These are phyloP conservation scores for Xestia ashworthii DNA, from an alignment of 2,888 invertebrate genomes.

Conservation along the genomic window DNA sequence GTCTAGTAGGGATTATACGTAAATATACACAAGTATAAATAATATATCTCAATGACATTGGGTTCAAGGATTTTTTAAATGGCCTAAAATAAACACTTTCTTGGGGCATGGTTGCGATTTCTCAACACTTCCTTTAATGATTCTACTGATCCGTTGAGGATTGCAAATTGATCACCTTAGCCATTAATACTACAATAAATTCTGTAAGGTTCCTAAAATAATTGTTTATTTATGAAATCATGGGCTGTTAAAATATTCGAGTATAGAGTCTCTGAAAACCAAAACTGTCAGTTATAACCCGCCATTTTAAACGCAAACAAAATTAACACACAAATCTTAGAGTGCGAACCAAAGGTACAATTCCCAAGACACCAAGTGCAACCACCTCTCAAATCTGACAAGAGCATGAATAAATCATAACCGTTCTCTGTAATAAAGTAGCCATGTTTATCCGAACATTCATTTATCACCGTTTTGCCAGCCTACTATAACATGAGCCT, in stretches of 20 bases:
- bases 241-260: not conserved
- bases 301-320: constrained; percentile 17
- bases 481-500: constrained; percentile 74
- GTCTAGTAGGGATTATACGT: constrained; percentile 37
- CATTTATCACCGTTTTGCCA: constrained; percentile 86
- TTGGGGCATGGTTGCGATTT: not conserved
- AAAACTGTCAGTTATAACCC: not conserved
- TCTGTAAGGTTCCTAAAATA: not conserved
- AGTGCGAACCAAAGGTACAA: constrained; percentile 53
- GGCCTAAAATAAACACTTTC: not conserved
- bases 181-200: not conserved
- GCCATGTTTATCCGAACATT: constrained; percentile 87
- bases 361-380: constrained; percentile 76
- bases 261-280: not conserved
- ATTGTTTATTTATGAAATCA: not conserved
- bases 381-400: constrained; percentile 85
- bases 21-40: constrained; percentile 35
- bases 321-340: constrained; percentile 40
- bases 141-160: not conserved
- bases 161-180: not conserved
- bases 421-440: constrained; percentile 88
- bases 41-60: constrained; percentile 39
- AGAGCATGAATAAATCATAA: constrained; percentile 89
- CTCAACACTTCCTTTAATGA: not conserved
- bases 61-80: not conserved